A percentile compares a stretch with the other conserved stretches of the same genome.
Evolutionary conservation across 2,113 vertebrate genomes (phyloP).

Genomic region (Tachuris rubrigastra): DNA sequence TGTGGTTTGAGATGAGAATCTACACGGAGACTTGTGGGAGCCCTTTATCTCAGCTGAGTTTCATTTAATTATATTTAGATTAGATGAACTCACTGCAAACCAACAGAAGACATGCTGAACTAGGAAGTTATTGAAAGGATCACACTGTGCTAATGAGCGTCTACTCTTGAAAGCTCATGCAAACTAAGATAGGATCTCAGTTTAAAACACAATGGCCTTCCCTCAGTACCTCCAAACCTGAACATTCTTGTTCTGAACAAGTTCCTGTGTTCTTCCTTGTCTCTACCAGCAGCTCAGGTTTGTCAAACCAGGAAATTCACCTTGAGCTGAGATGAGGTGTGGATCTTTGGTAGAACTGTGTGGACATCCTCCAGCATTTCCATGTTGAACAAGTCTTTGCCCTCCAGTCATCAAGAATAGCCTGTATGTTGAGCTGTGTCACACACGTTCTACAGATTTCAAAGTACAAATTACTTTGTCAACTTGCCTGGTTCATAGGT

Average conservation of each 20-base stretch:
- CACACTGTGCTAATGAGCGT: neutral
- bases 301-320: conserved; percentile 22
- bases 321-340: neutral
- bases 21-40: neutral
- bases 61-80: neutral
- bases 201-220: neutral
- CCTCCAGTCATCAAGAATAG: neutral
- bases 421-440: neutral
- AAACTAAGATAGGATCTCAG: neutral
- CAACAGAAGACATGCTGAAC: neutral
- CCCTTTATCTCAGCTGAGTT: neutral
- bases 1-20: neutral
- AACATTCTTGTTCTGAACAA: conserved; percentile 38
- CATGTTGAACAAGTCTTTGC: neutral
- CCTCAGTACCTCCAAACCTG: neutral
- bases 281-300: neutral
- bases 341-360: neutral
- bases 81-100: neutral
- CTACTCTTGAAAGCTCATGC: neutral
- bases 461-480: neutral
- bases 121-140: neutral
- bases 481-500: neutral
- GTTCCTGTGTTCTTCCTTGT: conserved; percentile 1
- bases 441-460: neutral
- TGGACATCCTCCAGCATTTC: neutral